Evolutionary conservation across 2,797 vertebrate genomes (phyloP).

Genomic region (Muraenolepis orangiensis): DNA sequence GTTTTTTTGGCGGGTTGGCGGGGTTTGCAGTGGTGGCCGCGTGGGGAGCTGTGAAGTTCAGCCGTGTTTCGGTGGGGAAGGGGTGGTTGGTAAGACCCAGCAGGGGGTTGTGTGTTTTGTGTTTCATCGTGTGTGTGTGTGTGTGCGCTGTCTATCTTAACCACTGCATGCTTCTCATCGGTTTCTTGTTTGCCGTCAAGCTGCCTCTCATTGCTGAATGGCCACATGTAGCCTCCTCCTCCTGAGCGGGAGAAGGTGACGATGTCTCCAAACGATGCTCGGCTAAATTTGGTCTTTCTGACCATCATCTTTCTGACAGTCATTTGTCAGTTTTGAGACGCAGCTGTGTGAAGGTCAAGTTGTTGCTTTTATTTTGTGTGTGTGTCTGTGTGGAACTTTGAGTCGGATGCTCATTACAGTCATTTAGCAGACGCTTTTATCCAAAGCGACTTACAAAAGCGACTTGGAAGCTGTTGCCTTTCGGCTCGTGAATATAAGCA

Average conservation of each 20-base stretch:
- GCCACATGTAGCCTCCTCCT: too few species aligned
- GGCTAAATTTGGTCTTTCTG: neutral
- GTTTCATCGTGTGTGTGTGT: conserved; percentile 17
- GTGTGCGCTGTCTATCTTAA: conserved; percentile 49
- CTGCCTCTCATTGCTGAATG: conserved; percentile 46
- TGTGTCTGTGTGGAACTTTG: conserved; percentile 23
- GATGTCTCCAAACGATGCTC: neutral
- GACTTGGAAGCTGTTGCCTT: neutral
- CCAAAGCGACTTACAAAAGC: too few species aligned
- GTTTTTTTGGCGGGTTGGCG: conserved; percentile 65
- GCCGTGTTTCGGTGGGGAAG: neutral
- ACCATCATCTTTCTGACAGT: too few species aligned
- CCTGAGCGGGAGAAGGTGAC: neutral
- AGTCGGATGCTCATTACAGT: too few species aligned
- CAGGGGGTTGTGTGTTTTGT: conserved; percentile 6
- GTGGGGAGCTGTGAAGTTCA: conserved; percentile 12
- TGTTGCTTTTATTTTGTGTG: conserved; percentile 19
- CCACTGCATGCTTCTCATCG: conserved; percentile 57
- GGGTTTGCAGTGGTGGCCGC: conserved; percentile 70
- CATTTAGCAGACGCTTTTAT: too few species aligned
- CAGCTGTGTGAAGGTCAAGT: conserved; percentile 19
- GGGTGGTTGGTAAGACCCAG: conserved; percentile 16
- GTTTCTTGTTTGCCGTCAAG: conserved; percentile 43
- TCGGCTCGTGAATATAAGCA: neutral
- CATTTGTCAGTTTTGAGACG: conserved; percentile 34